Evolutionary conservation across 2,888 invertebrate genomes (phyloP).

Genomic region (Cerastoderma edule): DNA sequence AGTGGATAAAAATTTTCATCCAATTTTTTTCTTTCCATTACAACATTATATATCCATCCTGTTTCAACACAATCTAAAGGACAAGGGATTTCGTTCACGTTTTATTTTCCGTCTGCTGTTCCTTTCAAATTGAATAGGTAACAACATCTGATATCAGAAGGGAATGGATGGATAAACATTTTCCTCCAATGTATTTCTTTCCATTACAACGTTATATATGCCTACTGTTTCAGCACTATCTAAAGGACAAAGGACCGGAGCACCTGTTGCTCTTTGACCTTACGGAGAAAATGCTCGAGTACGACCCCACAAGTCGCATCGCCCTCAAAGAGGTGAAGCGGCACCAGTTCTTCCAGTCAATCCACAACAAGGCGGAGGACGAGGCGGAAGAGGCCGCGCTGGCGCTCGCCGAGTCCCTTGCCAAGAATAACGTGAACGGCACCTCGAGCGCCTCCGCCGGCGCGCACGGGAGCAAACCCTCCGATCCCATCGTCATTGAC

Average conservation of each 20-base stretch:
- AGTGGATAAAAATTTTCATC: too few relatives aligned
- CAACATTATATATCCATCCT: too few relatives aligned
- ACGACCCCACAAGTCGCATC: slow-evolving; percentile 96
- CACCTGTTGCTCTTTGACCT: slow-evolving; percentile 97
- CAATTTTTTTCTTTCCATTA: too few relatives aligned
- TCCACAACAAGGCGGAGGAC: slow-evolving; percentile 64
- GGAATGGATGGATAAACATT: too few relatives aligned
- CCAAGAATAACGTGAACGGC: slow-evolving; percentile 31
- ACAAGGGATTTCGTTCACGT: too few relatives aligned
- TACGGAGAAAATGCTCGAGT: slow-evolving; percentile 97
- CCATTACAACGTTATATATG: too few relatives aligned
- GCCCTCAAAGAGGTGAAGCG: slow-evolving; percentile 93
- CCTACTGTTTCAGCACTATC: slow-evolving; percentile 90
- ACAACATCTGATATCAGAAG: too few relatives aligned
- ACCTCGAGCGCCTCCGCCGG: slow-evolving; percentile 39
- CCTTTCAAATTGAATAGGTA: too few relatives aligned
- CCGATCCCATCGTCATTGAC: slow-evolving; percentile 53
- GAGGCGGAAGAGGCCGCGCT: slow-evolving; percentile 50
- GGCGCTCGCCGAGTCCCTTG: slow-evolving; percentile 28
- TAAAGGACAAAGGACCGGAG: slow-evolving; percentile 94
- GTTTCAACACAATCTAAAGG: too few relatives aligned
- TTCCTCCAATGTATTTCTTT: too few relatives aligned
- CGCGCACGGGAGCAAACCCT: slow-evolving; percentile 41
- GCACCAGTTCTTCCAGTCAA: slow-evolving; percentile 93
- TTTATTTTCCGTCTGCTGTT: too few relatives aligned